Evolutionary conservation across 2,797 vertebrate species (phyloP), one percentile per base, ranked within the genome.

Genomic region (Characodon lateralis): DNA sequence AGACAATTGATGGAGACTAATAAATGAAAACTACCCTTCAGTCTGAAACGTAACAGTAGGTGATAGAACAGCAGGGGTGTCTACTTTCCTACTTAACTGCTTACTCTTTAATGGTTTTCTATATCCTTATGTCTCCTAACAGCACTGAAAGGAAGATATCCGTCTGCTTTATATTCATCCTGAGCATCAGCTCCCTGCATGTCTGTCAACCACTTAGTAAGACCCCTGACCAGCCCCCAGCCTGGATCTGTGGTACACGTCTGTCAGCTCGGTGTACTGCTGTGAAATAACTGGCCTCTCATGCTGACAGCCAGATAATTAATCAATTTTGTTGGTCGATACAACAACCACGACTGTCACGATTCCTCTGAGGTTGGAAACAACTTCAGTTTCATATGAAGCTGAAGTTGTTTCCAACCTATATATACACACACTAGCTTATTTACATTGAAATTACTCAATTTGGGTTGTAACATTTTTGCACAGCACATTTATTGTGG

Each of bases 161-260:
- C 56, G 59, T 61, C 68, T 53, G 59, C 78, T 76, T 43, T 2
- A 51, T 69, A 59, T 39, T 71, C 76, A 78, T 61, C 39, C 72
- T 26, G 63, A 53, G 51, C 51, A 18, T 16, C 51, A 3, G 2
- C 22, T 76, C 66, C 24, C 79, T 61, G 78, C 85, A 79, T 75
- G 73, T 84, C 82, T 78, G 74, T 61, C 28, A 9, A 74, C 74
- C 75, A 35, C 43, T 51, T 74, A 77, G 73, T 68, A 24, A 20
- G 46, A 56, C 51, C 77, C 0, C 16, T 31, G 63, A 78, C 31
- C 71, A 63, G 74, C 82, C 77, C 78, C 73, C 43, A 77, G 84
- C 79, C 84, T 84, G 84, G 76, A 72, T 61, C 53, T 24, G 71
- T 72, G 84, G 53, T 56, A 76, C 71, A 78, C 71, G 76, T 87